phyloP scores from a whole-genome alignment of 2,113 vertebrate species.

The Pangasianodon hypophthalmus region DNA sequence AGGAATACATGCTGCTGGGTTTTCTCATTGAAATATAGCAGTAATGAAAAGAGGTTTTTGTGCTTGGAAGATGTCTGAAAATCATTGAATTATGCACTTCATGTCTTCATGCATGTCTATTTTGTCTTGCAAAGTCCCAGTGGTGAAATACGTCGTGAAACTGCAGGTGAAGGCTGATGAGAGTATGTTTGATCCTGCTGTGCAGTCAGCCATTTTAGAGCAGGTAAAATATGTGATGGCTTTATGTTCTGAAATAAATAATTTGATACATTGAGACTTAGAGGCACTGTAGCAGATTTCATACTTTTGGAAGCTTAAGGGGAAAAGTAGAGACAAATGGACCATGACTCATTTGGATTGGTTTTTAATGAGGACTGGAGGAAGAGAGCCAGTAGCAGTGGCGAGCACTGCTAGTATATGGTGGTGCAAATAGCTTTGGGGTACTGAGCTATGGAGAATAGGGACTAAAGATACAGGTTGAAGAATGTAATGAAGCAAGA shows the following conservation, averaged over 20 bases:
- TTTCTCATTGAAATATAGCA: background rate
- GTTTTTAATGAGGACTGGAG: no score
- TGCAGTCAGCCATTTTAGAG: slow-evolving; percentile 5
- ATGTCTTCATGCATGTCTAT: background rate
- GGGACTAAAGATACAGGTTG: no score
- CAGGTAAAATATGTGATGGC: slow-evolving; percentile 2
- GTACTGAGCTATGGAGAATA: no score
- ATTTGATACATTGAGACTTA: background rate
- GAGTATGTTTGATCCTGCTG: background rate
- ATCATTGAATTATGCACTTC: background rate
- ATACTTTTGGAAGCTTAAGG: no score
- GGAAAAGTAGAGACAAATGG: no score
- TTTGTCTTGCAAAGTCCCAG: background rate
- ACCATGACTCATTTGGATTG: no score
- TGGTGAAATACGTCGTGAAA: background rate
- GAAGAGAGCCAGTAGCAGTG: no score
- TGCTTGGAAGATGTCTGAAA: background rate
- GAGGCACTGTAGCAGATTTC: background rate
- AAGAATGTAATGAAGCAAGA: no score
- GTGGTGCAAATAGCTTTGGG: no score
- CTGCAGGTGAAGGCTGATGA: slow-evolving; percentile 25
- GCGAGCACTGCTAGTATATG: no score
- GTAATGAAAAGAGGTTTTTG: no score
- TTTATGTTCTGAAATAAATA: background rate
- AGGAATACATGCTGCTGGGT: background rate